These are phyloP conservation scores for Saccopteryx leptura DNA, from an alignment of 2,113 vertebrate species.

Conservation along the genomic window DNA sequence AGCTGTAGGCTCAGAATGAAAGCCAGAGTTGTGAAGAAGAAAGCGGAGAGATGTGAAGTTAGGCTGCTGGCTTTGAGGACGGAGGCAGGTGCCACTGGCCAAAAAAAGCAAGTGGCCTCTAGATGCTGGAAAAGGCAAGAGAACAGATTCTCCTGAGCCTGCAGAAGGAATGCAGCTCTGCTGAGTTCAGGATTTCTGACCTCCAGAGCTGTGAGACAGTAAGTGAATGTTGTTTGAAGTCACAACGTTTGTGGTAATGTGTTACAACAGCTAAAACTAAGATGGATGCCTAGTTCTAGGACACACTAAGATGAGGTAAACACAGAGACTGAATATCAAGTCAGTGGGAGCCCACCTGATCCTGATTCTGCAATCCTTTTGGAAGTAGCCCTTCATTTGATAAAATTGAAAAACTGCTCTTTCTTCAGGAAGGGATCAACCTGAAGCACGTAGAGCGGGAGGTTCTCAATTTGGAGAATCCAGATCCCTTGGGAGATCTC, in stretches of 20 bases:
- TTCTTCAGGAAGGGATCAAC: not conserved
- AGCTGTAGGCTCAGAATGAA: not conserved
- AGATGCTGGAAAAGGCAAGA: not conserved
- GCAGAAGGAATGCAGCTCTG: not conserved
- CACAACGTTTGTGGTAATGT: not conserved
- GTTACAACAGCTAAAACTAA: not conserved
- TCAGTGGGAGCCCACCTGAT: fast-evolving
- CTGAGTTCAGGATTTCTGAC: not conserved
- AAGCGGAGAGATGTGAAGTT: not conserved
- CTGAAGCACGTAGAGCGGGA: not conserved
- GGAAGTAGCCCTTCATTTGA: not conserved
- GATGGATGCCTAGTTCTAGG: not conserved
- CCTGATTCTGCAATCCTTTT: not conserved
- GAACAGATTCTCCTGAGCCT: not conserved
- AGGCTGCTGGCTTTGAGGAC: not conserved
- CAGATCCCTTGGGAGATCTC: not conserved
- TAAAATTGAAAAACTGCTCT: too few relatives aligned
- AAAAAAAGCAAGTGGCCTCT: not conserved
- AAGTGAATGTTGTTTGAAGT: not conserved
- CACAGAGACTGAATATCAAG: not conserved
- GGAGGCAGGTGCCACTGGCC: not conserved
- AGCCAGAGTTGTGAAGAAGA: not conserved
- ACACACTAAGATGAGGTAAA: not conserved
- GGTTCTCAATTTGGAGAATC: not conserved
- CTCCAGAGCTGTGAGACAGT: not conserved